Evolutionary conservation across 2,888 invertebrate species (phyloP).

Genomic region (Hypercompe scribonia): DNA sequence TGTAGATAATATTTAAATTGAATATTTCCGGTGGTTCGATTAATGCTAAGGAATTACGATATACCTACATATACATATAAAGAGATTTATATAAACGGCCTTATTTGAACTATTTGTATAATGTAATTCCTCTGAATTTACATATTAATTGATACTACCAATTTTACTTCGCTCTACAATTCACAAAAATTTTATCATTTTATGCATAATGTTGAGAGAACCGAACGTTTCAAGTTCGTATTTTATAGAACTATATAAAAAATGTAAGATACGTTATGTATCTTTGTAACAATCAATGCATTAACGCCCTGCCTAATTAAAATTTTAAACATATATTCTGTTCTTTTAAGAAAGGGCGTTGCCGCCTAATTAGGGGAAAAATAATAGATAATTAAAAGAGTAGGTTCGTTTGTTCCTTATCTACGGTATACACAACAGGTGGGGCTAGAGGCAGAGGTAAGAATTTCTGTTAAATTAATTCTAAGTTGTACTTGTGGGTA

Average conservation of each 20-base stretch:
- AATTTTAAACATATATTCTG: background rate
- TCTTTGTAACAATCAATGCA: background rate
- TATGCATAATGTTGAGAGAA: background rate
- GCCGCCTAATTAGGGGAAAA: slow-evolving; percentile 50
- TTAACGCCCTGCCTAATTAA: background rate
- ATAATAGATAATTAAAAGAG: slow-evolving; percentile 54
- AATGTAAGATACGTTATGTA: background rate
- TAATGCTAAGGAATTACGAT: background rate
- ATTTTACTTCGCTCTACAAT: background rate
- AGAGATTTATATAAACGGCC: background rate
- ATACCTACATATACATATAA: background rate
- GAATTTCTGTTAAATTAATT: slow-evolving; percentile 54
- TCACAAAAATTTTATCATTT: background rate
- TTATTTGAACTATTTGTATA: background rate
- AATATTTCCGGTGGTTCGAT: background rate
- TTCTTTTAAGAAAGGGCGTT: slow-evolving; percentile 35
- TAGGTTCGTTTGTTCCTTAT: slow-evolving; percentile 46
- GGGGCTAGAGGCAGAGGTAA: slow-evolving; percentile 39
- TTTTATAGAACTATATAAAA: background rate
- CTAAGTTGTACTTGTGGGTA: slow-evolving; percentile 34
- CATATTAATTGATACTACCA: background rate
- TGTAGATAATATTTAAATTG: background rate
- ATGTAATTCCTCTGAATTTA: background rate
- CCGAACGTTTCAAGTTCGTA: background rate
- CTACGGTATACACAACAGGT: slow-evolving; percentile 53